A percentile compares a stretch with the other conserved stretches of the same genome.
Evolutionary conservation across 1,140 invertebrate species (phyloP).

Genomic region (Whitmania pigra): DNA sequence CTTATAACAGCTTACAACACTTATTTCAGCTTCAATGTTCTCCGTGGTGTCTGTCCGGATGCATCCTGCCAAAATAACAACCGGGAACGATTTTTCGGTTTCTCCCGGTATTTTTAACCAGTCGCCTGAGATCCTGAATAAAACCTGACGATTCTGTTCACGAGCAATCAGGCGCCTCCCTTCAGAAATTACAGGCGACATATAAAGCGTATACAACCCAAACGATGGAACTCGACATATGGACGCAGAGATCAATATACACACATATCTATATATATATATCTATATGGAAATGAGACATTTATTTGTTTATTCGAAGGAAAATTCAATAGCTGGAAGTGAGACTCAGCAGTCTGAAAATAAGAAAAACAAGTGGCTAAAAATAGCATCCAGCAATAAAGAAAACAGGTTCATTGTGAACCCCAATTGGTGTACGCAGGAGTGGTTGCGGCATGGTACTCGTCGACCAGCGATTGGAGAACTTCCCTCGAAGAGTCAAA

Average conservation of each 20-base stretch:
- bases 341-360: background rate
- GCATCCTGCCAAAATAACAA: too few relatives aligned
- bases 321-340: background rate
- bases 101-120: too few relatives aligned
- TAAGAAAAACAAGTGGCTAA: background rate
- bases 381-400: background rate
- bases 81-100: too few relatives aligned
- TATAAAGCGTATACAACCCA: background rate
- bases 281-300: too few relatives aligned
- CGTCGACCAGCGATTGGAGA: slow-evolving; percentile 83
- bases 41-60: too few relatives aligned
- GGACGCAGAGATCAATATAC: background rate
- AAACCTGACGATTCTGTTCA: too few relatives aligned
- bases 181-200: too few relatives aligned
- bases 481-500: slow-evolving; percentile 75
- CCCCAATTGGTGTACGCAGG: slow-evolving; percentile 67
- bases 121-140: too few relatives aligned
- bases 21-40: too few relatives aligned
- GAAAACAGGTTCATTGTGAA: background rate
- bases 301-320: background rate
- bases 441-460: slow-evolving; percentile 86
- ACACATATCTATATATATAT: too few relatives aligned
- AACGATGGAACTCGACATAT: background rate
- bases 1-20: too few relatives aligned
- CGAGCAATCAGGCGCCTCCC: too few relatives aligned